These are phyloP conservation scores for Aphaenogaster floridana DNA, from an alignment of 1,140 invertebrate species.

Conservation along the genomic window DNA sequence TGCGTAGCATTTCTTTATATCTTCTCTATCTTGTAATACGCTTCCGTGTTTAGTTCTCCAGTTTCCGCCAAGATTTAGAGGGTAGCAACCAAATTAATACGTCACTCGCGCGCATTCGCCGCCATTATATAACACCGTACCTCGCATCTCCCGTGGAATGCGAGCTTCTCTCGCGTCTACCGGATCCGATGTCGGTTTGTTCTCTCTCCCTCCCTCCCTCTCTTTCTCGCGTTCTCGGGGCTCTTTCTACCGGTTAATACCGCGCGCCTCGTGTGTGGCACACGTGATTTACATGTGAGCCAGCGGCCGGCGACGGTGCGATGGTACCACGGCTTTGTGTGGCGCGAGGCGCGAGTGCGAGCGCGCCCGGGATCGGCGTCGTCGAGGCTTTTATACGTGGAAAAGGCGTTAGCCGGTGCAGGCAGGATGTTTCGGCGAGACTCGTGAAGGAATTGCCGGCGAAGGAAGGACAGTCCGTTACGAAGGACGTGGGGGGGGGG, in stretches of 20 bases:
- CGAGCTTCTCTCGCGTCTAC: constrained; percentile 47
- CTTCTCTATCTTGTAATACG: background rate
- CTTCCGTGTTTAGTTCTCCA: background rate
- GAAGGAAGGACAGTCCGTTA: constrained; percentile 60
- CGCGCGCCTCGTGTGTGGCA: constrained; percentile 72
- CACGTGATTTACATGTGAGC: constrained; percentile 77
- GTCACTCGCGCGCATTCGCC: constrained; percentile 11
- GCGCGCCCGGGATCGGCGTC: constrained; percentile 32
- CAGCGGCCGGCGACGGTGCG: constrained; percentile 63
- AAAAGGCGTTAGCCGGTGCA: constrained; percentile 68
- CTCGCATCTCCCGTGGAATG: constrained; percentile 43
- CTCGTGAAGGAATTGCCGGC: constrained; percentile 78
- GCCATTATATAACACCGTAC: constrained; percentile 42
- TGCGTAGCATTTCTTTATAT: background rate
- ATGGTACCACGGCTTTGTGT: constrained; percentile 53
- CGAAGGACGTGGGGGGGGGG: constrained; percentile 36
- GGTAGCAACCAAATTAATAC: constrained; percentile 32
- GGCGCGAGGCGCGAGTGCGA: constrained; percentile 16
- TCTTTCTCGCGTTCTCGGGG: constrained; percentile 59
- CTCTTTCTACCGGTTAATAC: constrained; percentile 50
- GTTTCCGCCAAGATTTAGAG: background rate
- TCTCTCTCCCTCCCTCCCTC: constrained; percentile 26
- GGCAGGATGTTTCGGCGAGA: constrained; percentile 76
- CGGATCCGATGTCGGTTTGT: constrained; percentile 41
- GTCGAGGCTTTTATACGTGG: constrained; percentile 68